Percentiles rank a stretch among this genome's conserved stretches.
phyloP scores from a whole-genome alignment of 2,113 vertebrate genomes.

The Amazona guildingii region DNA sequence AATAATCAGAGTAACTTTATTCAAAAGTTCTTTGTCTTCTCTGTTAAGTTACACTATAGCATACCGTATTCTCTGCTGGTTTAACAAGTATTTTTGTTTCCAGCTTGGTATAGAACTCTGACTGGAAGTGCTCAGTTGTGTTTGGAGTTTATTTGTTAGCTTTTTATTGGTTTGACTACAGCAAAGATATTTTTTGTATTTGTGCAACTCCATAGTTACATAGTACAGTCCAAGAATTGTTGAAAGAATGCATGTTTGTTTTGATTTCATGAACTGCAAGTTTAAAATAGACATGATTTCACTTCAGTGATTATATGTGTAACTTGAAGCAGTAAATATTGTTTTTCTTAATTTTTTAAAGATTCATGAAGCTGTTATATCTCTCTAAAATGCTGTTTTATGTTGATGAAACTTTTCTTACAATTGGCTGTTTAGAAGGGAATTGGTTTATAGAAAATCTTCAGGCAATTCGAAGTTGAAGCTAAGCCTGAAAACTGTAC shows the following conservation, averaged over 20 bases:
- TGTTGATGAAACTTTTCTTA: not conserved
- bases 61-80: not conserved
- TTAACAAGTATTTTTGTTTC: not conserved
- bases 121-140: not conserved
- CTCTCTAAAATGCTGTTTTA: not conserved
- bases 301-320: not conserved
- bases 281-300: not conserved
- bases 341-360: not conserved
- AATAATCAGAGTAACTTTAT: not conserved
- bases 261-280: not conserved
- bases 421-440: not conserved
- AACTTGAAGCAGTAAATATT: not conserved
- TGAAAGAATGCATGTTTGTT: not conserved
- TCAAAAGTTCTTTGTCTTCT: not conserved
- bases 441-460: not conserved
- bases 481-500: not conserved
- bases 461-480: not conserved
- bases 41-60: not conserved
- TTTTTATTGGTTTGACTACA: not conserved
- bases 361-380: not conserved
- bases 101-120: not conserved
- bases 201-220: not conserved
- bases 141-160: not conserved
- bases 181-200: not conserved
- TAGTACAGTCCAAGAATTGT: not conserved